Conservation (phyloP, 2,888 invertebrate genomes). For the Epinotia demarniana region DNA sequence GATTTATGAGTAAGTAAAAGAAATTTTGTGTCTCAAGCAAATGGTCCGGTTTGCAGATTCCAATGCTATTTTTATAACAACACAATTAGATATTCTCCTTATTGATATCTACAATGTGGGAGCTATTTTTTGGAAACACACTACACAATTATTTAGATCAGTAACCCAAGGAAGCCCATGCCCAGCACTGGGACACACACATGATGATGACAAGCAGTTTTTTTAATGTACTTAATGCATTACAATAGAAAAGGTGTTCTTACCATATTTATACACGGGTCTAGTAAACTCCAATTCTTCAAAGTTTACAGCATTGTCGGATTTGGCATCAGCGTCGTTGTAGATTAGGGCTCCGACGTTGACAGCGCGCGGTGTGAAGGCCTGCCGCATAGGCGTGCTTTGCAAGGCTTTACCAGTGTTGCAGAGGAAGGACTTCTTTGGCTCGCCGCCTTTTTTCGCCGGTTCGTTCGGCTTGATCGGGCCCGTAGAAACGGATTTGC, state of each 20-base stretch:
- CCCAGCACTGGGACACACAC: too few relatives aligned
- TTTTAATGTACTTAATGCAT: too few relatives aligned
- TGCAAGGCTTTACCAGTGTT: constrained; percentile 73
- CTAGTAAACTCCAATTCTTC: constrained; percentile 73
- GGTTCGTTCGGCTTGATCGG: constrained; percentile 74
- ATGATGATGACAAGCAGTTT: too few relatives aligned
- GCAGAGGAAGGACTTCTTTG: constrained; percentile 73
- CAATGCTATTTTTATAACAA: too few relatives aligned
- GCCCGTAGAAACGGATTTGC: constrained; percentile 66
- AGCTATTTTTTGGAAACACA: too few relatives aligned
- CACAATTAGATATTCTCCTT: too few relatives aligned
- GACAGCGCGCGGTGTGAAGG: constrained; percentile 67
- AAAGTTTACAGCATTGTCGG: constrained; percentile 52
- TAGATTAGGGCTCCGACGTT: constrained; percentile 73
- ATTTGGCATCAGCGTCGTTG: constrained; percentile 61
- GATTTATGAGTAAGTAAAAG: too few relatives aligned
- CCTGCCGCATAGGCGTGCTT: constrained; percentile 68
- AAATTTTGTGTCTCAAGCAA: too few relatives aligned
- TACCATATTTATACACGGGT: constrained; percentile 68
- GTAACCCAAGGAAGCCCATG: too few relatives aligned
- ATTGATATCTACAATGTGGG: too few relatives aligned
- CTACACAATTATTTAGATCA: too few relatives aligned
- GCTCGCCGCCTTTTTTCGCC: constrained; percentile 64
- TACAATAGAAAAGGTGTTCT: not conserved
- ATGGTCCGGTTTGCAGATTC: too few relatives aligned